Evolutionary conservation across 2,888 invertebrate genomes (phyloP).

Genomic region (Leptinotarsa peninsularis): DNA sequence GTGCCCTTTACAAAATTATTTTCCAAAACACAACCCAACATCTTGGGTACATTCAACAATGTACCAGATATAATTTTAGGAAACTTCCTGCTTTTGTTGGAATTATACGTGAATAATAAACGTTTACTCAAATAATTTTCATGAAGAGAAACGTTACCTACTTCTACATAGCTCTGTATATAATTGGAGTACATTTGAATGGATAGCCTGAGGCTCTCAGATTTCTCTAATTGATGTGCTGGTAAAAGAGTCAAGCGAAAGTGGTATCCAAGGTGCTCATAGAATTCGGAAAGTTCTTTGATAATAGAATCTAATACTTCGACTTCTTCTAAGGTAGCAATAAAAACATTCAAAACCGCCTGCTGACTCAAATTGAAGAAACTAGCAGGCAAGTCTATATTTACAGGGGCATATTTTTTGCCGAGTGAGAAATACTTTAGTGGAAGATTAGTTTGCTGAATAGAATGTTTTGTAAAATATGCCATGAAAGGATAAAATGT

Average conservation of each 20-base stretch:
- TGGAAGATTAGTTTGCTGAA: conserved; percentile 75
- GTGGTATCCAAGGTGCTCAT: conserved; percentile 75
- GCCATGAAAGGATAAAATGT: conserved; percentile 81
- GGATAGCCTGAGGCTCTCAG: conserved; percentile 77
- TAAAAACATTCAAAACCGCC: conserved; percentile 76
- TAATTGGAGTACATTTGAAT: conserved; percentile 82
- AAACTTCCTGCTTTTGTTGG: conserved; percentile 71
- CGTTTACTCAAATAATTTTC: conserved; percentile 83
- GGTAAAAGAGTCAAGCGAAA: conserved; percentile 74
- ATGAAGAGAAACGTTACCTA: conserved; percentile 79
- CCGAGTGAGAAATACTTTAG: conserved; percentile 78
- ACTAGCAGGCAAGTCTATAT: conserved; percentile 60
- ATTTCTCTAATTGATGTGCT: conserved; percentile 72
- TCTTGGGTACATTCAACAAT: conserved; percentile 78
- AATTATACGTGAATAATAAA: conserved; percentile 75
- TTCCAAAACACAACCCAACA: conserved; percentile 81
- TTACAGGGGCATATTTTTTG: conserved; percentile 73
- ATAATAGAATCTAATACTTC: conserved; percentile 71
- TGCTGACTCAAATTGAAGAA: conserved; percentile 79
- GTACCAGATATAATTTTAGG: conserved; percentile 79
- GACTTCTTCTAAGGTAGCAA: conserved; percentile 68
- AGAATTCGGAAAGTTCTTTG: conserved; percentile 70
- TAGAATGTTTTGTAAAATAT: conserved; percentile 76
- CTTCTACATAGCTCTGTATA: conserved; percentile 74
- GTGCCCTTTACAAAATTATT: conserved; percentile 61